Evolutionary conservation across 2,113 vertebrate genomes (phyloP).

Genomic region (Ctenomys sociabilis): DNA sequence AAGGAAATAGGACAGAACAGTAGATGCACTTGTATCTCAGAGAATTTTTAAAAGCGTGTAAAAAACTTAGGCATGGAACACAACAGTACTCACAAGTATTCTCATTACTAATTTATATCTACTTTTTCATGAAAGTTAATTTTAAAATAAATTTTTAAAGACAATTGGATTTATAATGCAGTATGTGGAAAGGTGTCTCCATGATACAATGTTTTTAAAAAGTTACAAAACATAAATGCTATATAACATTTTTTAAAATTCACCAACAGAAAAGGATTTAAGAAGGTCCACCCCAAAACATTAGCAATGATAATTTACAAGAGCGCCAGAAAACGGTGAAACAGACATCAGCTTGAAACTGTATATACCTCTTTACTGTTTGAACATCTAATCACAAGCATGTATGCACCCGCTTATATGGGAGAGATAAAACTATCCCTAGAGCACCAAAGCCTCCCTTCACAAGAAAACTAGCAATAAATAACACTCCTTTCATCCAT

Average conservation of each 20-base stretch:
- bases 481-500: neutral
- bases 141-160: constrained; percentile 1
- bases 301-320: neutral
- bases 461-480: neutral
- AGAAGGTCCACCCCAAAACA: neutral
- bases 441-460: neutral
- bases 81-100: neutral
- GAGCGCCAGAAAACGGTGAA: neutral
- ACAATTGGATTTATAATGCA: neutral
- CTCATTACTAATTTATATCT: neutral
- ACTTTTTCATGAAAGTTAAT: neutral
- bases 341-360: neutral
- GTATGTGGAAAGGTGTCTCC: neutral
- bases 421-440: neutral
- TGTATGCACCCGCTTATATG: neutral
- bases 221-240: neutral
- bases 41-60: neutral
- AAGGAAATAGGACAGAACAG: neutral
- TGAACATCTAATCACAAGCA: constrained; percentile 3
- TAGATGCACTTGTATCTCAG: neutral
- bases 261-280: neutral
- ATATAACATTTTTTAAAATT: neutral
- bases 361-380: neutral
- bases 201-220: neutral
- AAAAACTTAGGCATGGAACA: neutral